Percentiles rank a stretch among this genome's conserved stretches.
Conservation (phyloP, 2,888 invertebrate genomes). For the Cosmia pyralina region DNA sequence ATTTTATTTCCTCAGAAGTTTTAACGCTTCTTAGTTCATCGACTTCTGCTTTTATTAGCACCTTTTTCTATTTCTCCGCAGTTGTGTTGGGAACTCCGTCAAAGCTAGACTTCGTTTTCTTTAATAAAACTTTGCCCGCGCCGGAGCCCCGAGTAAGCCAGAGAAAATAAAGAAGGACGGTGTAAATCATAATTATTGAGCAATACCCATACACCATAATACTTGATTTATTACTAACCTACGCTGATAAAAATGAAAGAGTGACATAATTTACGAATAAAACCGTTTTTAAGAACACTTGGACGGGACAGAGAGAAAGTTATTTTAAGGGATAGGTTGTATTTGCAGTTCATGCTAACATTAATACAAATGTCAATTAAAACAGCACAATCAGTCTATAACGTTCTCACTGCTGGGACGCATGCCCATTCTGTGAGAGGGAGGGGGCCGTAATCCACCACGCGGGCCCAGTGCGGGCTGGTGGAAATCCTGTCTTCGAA, state of each 20-base stretch:
- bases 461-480: too few relatives aligned
- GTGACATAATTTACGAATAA: not conserved
- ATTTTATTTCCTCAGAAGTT: slow-evolving; percentile 13
- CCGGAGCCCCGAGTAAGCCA: slow-evolving; percentile 16
- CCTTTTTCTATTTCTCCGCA: slow-evolving; percentile 50
- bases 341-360: not conserved
- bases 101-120: slow-evolving; percentile 64
- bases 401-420: too few relatives aligned
- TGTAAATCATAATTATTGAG: slow-evolving; percentile 55
- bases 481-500: too few relatives aligned
- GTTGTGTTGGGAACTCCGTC: slow-evolving; percentile 53
- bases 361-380: not conserved
- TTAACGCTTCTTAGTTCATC: slow-evolving; percentile 50
- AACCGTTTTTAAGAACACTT: not conserved
- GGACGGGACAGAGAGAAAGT: not conserved
- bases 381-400: too few relatives aligned
- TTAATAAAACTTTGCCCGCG: slow-evolving; percentile 63
- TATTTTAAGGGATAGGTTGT: not conserved
- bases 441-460: too few relatives aligned
- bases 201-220: not conserved
- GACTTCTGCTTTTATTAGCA: slow-evolving; percentile 44
- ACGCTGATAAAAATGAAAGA: slow-evolving; percentile 5
- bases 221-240: slow-evolving; percentile 20
- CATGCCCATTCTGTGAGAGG: too few relatives aligned
- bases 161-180: slow-evolving; percentile 49